Base-by-base conservation (phyloP, 2,888 invertebrate genomes). In the Melikaiella ostensackeni region DNA sequence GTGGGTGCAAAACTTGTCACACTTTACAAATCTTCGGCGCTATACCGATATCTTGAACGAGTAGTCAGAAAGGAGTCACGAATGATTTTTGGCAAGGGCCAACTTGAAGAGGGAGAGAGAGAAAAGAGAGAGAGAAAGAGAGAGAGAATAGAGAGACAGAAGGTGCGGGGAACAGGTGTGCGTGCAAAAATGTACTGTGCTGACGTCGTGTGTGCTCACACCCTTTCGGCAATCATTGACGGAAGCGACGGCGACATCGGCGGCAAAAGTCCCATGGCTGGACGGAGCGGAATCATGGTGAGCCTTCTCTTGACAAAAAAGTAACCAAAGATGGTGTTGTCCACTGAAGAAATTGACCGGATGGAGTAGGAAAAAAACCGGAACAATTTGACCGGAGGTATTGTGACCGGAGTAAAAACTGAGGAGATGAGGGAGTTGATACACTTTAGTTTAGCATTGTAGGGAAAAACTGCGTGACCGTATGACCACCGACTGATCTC, bases 171-270 rank as follows among this genome's bases (percentile, higher is more conserved):
- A 46, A 38, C 27, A 61, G 46, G 59, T 59, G 74, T 59, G 59
- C 35, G 70, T 70, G 70, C 50, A 70, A 70, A 70, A 70, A 70
- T 70, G 50, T 70, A 50, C 70, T 70, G 70, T 70, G 70, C 70
- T 70, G 70, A 70, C 70, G 70, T 70, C 30, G 42, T 64, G 24
- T 63, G 75, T 63, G 75, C 62, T 63, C 75, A 75, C 75, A 75
- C 75, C 75, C 75, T 75, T 75, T 63, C 24, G 50, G 55, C 30
- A 63, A 75, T 21, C 30, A 63, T 35, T 7, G 30, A 46, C 33
- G 30, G 33, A 73, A 75, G 46, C 21, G 24, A 24, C 63, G 75
- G 50, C 61, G 46, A 75, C 13, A 55, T 59, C 64, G 35, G 55
- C 13, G 38, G 24, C n/a, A 75, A 6, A 46, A 61, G 27, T 46